Base-by-base conservation (phyloP, 2,113 vertebrate species). In the Antechinus stuartii region DNA sequence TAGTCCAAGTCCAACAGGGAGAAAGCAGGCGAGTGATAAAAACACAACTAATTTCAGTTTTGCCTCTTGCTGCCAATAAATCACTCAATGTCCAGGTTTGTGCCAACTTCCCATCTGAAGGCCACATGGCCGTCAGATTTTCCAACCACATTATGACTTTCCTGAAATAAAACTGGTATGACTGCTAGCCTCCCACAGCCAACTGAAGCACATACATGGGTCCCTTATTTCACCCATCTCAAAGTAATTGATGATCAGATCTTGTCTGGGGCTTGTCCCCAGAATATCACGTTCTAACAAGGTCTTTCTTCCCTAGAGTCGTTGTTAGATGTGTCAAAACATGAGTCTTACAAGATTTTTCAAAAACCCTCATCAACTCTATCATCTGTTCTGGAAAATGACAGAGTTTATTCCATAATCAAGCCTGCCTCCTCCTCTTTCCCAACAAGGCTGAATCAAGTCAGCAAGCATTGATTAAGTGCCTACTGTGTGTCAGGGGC, bases 81-180 rank as follows among this genome's bases (percentile, higher is more conserved):
- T 97, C 97, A 95, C 95, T 95, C 93, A 90, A 96, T 68, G 42
- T 90, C 61, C 76, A 96, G 96, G 92, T 61, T 94, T 23, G 91
- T 97, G 96, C 96, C 97, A 97, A 96, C 91, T 95, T 92, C 84
- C 95, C 95, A 98, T 93, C 95, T 95, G 96, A 98, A 94, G 91
- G 56, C 95, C 97, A 97, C 97, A 97, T 96, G 97, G 94, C 19
- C 93, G 1, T 27, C 52, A 91, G 96, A 47, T 94, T 96, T 93
- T 96, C 96, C 95, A 96, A 53, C 96, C 54, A 54, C 95, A 54
- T 92, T 92, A 56, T 97, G 96, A 91, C 84, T 94, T 76, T 95
- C 97, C 96, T 91, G 89, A 97, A 97, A 98, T 97, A 95, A 98
- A 94, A 95, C 91, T 53, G 90, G 92, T 91, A 95, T 46, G 30